Evolutionary conservation across 2,888 invertebrate species (phyloP).

Genomic region (Scelioninae gen. 1): DNA sequence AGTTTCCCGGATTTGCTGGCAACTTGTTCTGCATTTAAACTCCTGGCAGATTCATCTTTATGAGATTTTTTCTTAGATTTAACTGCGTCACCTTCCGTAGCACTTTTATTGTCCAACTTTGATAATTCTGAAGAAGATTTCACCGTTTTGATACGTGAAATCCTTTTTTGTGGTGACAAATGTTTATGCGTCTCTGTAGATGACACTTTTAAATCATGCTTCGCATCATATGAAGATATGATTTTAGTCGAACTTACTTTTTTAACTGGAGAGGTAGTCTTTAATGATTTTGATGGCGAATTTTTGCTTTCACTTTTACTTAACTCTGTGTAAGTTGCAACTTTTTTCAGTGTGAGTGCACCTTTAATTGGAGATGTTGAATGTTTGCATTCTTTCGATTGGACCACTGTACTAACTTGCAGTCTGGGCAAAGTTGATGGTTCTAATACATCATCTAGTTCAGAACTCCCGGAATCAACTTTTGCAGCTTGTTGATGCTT

Average conservation of each 20-base stretch:
- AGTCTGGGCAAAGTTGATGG: constrained; percentile 42
- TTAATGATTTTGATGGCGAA: constrained; percentile 38
- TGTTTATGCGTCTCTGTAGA: constrained; percentile 12
- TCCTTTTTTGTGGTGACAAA: constrained; percentile 24
- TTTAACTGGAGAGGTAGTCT: constrained; percentile 6
- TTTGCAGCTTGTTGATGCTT: constrained; percentile 75
- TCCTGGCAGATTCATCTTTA: constrained; percentile 66
- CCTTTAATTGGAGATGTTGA: constrained; percentile 32
- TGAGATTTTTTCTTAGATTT: constrained; percentile 34
- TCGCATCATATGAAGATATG: not conserved
- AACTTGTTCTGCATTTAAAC: constrained; percentile 56
- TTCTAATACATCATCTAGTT: constrained; percentile 75
- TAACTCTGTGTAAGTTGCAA: constrained; percentile 38
- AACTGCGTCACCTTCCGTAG: constrained; percentile 31
- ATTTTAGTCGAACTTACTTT: constrained; percentile 19
- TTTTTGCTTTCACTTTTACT: constrained; percentile 33
- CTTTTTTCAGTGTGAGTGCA: constrained; percentile 35
- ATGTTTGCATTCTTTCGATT: constrained; percentile 41
- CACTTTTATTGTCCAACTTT: constrained; percentile 31
- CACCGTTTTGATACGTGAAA: constrained; percentile 25
- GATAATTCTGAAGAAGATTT: constrained; percentile 45
- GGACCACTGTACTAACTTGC: constrained; percentile 8
- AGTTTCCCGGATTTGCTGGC: constrained; percentile 46
- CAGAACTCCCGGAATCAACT: constrained; percentile 78
- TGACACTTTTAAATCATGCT: constrained; percentile 26